A percentile compares a stretch with the other conserved stretches of the same genome.
Conservation (phyloP, 2,113 vertebrate genomes). For the Pelvicachromis taeniatus region DNA sequence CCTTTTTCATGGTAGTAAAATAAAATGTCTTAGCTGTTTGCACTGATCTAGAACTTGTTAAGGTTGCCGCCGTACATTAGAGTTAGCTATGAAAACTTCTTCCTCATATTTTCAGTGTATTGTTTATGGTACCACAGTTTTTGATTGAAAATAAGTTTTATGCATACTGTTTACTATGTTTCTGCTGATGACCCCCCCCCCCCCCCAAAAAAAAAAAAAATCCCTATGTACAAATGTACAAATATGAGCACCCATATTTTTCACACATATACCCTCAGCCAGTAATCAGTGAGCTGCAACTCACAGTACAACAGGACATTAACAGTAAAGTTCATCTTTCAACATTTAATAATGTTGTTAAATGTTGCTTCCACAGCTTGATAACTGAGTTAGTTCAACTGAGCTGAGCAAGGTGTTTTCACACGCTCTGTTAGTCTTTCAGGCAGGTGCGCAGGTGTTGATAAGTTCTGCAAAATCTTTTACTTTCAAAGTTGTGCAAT, state of each 20-base stretch:
- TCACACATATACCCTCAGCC: background rate
- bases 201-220: background rate
- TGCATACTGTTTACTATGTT: background rate
- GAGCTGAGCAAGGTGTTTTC: background rate
- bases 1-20: background rate
- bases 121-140: background rate
- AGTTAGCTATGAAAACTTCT: background rate
- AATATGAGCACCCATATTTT: background rate
- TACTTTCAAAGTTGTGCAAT: background rate
- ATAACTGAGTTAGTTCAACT: background rate
- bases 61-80: background rate
- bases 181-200: background rate
- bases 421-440: background rate
- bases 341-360: background rate
- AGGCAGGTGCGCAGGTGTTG: background rate
- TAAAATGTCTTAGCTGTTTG: background rate
- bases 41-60: background rate
- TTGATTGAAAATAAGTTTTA: background rate
- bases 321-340: background rate
- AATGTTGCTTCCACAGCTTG: background rate
- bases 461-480: background rate
- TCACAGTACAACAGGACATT: background rate
- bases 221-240: fast-evolving
- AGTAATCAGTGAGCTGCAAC: background rate
- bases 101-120: background rate